Percentiles rank a stretch among this genome's conserved stretches.
Evolutionary conservation across 2,888 invertebrate genomes (phyloP).

Genomic region (Drosophila ustulata): DNA sequence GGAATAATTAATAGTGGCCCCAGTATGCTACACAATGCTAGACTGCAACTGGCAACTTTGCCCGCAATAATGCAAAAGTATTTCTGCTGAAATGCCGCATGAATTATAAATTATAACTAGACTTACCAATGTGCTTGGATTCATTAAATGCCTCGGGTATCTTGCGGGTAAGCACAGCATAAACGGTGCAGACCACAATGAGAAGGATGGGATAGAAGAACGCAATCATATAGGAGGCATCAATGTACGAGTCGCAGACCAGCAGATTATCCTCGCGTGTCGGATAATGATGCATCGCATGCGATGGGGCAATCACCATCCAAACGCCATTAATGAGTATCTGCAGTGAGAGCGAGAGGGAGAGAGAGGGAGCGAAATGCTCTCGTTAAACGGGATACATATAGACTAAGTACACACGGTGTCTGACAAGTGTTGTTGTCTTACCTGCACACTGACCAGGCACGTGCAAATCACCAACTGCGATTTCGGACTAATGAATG

Average conservation of each 20-base stretch:
- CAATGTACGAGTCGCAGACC: slow-evolving; percentile 96
- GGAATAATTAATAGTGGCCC: too few species aligned
- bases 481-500: slow-evolving; percentile 96
- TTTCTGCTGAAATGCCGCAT: background rate
- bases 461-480: slow-evolving; percentile 95
- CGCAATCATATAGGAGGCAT: slow-evolving; percentile 96
- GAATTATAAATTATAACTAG: slow-evolving; percentile 11
- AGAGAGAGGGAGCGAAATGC: background rate
- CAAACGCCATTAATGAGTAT: slow-evolving; percentile 95
- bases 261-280: slow-evolving; percentile 96
- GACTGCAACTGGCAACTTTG: background rate
- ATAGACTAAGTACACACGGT: too few species aligned
- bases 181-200: slow-evolving; percentile 96
- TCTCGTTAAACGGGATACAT: too few species aligned
- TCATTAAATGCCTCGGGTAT: slow-evolving; percentile 99
- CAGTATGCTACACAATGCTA: background rate
- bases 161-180: slow-evolving; percentile 97
- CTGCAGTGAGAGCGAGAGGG: slow-evolving; percentile 84
- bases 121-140: slow-evolving; percentile 96
- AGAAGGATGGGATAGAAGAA: slow-evolving; percentile 97
- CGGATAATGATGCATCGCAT: slow-evolving; percentile 95
- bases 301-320: slow-evolving; percentile 96
- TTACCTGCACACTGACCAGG: slow-evolving; percentile 94
- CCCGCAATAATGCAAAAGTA: background rate
- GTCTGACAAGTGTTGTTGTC: slow-evolving; percentile 36